phyloP scores from a whole-genome alignment of 2,888 invertebrate genomes.

The Drosophila longiperda region DNA sequence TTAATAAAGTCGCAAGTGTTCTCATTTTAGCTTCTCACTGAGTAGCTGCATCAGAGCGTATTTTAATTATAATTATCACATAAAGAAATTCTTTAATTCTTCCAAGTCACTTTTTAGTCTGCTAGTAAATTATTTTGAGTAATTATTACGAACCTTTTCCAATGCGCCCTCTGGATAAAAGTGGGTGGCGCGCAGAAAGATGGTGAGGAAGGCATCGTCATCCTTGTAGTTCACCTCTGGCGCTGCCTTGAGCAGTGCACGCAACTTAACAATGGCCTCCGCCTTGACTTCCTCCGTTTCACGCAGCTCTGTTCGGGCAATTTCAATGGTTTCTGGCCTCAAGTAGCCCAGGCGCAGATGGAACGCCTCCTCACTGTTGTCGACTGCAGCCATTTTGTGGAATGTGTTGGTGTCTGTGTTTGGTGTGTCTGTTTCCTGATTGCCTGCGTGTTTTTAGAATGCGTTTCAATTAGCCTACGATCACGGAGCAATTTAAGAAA shows the following conservation, averaged over 20 bases:
- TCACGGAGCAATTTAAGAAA: conserved; percentile 39
- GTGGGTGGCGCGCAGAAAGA: conserved; percentile 92
- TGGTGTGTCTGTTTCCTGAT: conserved; percentile 8
- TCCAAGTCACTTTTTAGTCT: neutral
- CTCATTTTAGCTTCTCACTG: neutral
- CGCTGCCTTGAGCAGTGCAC: conserved; percentile 89
- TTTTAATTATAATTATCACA: neutral
- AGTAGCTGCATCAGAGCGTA: neutral
- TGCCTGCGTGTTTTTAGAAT: conserved; percentile 63
- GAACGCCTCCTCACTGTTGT: conserved; percentile 85
- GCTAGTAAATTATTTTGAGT: neutral
- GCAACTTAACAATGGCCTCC: conserved; percentile 87
- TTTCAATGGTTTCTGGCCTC: conserved; percentile 86
- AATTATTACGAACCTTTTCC: conserved; percentile 87
- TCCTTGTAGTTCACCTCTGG: conserved; percentile 89
- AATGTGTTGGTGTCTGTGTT: conserved; percentile 6
- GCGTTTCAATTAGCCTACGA: conserved; percentile 45
- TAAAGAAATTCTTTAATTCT: neutral
- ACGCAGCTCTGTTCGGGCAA: conserved; percentile 88
- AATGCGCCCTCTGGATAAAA: conserved; percentile 93
- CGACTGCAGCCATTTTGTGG: conserved; percentile 76
- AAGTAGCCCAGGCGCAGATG: conserved; percentile 87
- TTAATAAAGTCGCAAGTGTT: neutral
- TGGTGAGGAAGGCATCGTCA: conserved; percentile 91
- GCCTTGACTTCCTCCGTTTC: conserved; percentile 90